Evolutionary conservation across 2,797 vertebrate species (phyloP), one percentile per base, ranked within the genome.

Genomic region (Dipus sagitta): DNA sequence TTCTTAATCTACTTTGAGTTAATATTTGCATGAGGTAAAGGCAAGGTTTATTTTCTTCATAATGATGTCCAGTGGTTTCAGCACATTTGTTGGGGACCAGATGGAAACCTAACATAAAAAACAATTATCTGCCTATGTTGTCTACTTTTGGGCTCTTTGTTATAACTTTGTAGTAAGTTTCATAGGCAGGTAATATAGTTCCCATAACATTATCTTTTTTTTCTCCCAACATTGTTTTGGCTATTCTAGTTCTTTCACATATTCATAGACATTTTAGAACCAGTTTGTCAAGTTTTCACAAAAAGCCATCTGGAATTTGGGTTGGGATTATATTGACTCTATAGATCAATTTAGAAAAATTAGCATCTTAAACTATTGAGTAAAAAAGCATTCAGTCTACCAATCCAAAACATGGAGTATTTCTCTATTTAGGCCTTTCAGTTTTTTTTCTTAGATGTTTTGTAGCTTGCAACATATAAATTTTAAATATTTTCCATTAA

Each of bases 321-420:
- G 93, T 88, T 96, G 92, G 83, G 91, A 96, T 95, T 96, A 95
- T 83, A 95, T 72, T 96, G 80, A 95, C 93, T 96, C 95, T 96
- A 96, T 96, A 96, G 94, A 96, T 97, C 95, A 96, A 96, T 92
- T 95, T 92, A 96, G 93, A 52, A 78, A 95, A 96, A 95, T 96
- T 95, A 96, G 94, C 92, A 95, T 96, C 95, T 96, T 94, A 91
- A 97, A 96, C 96, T 95, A 92, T 64, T 94, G 92, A 96, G 71
- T 92, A 89, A 96, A 90, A 96, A 97, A 96, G 93, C 92, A 93
- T 72, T 93, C 82, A 96, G 86, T 94, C 42, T 96, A 96, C 81
- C 85, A 96, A 84, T 89, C 80, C 77, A 96, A 96, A 96, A 96
- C 82, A 93, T 92, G 89, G 93, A 94, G 78, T 95, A 93, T 91